Conservation (phyloP, 2,888 invertebrate species). For the Heteromyza rotundicornis region DNA sequence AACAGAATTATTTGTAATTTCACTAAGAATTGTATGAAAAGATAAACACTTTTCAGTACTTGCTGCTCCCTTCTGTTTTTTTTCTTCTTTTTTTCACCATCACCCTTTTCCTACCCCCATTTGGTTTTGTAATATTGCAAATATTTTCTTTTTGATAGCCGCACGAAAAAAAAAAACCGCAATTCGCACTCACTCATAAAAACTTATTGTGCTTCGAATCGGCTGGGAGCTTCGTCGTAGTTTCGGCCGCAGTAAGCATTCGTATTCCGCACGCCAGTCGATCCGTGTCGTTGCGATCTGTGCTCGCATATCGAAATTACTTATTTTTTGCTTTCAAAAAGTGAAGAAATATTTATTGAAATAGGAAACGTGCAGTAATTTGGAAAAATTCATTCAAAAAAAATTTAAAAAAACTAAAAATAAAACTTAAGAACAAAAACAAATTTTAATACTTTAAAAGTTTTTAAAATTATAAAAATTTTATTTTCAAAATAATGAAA, state of each 20-base stretch:
- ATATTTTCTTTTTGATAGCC: neutral
- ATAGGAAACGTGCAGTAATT: neutral
- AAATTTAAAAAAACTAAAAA: neutral
- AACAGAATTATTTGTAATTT: too few relatives aligned
- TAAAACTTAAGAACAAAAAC: neutral
- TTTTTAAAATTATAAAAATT: too few relatives aligned
- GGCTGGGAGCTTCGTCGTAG: neutral
- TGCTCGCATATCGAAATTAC: too few relatives aligned
- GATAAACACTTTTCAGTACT: too few relatives aligned
- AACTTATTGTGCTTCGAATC: neutral
- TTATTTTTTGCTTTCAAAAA: too few relatives aligned
- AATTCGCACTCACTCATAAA: neutral
- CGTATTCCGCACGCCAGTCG: neutral
- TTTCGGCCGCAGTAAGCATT: neutral
- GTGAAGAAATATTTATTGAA: too few relatives aligned
- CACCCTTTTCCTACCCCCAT: neutral
- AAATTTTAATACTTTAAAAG: too few relatives aligned
- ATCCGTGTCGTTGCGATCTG: neutral
- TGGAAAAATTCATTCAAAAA: neutral
- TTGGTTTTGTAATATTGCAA: neutral
- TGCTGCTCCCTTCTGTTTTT: neutral
- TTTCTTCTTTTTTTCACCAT: neutral
- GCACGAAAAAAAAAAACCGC: neutral
- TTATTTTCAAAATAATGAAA: too few relatives aligned
- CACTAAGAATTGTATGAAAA: too few relatives aligned